phyloP scores from a whole-genome alignment of 2,888 invertebrate species.

The Dryobotodes eremita region DNA sequence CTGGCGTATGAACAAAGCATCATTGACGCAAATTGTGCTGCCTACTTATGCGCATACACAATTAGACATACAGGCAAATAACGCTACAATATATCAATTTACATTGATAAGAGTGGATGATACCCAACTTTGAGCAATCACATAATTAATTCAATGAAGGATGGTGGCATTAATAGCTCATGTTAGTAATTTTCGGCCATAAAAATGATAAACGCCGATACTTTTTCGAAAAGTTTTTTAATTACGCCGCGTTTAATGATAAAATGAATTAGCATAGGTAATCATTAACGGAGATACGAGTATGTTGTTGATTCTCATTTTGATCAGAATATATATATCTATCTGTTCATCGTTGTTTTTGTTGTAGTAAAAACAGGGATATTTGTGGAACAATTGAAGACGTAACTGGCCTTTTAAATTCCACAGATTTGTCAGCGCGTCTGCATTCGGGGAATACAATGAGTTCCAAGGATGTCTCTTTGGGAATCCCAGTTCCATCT shows the following conservation, averaged over 20 bases:
- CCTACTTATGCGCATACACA: conserved; percentile 46
- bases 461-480: conserved; percentile 48
- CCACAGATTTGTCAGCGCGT: conserved; percentile 47
- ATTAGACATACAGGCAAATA: conserved; percentile 14
- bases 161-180: conserved; percentile 30
- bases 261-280: conserved; percentile 28
- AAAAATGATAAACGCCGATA: conserved; percentile 51
- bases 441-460: conserved; percentile 49
- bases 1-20: conserved; percentile 64
- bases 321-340: background rate
- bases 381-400: conserved; percentile 48
- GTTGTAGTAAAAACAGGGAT: conserved; percentile 2
- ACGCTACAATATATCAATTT: conserved; percentile 31
- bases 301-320: conserved; percentile 7
- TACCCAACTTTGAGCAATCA: conserved; percentile 31
- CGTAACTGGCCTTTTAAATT: conserved; percentile 48
- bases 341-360: conserved; percentile 4
- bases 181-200: conserved; percentile 53
- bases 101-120: conserved; percentile 16
- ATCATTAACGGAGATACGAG: conserved; percentile 12
- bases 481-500: conserved; percentile 44
- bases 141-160: conserved; percentile 48
- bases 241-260: conserved; percentile 40
- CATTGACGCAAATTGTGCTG: conserved; percentile 64
- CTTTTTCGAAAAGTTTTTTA: conserved; percentile 24